Evolutionary conservation across 1,140 invertebrate species (phyloP).

Genomic region (Agrypnia vestita): DNA sequence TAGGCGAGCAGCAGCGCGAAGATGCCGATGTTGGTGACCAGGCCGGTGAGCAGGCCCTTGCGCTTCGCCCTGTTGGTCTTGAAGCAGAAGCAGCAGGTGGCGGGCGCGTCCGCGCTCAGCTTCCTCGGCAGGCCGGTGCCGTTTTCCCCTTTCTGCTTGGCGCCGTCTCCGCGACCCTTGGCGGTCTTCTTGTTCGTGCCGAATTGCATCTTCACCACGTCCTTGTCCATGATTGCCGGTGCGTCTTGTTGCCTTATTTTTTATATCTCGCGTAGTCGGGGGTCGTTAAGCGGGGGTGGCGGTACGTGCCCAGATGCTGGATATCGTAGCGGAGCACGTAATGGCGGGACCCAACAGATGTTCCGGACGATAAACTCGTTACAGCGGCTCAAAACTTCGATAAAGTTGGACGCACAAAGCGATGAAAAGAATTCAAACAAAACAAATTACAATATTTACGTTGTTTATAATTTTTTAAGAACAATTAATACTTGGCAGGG

Average conservation of each 20-base stretch:
- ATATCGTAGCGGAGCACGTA: background rate
- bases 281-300: background rate
- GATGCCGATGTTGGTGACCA: slow-evolving; percentile 91
- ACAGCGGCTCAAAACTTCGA: background rate
- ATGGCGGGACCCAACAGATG: background rate
- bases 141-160: slow-evolving; percentile 46
- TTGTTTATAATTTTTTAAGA: too few relatives aligned
- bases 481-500: too few relatives aligned
- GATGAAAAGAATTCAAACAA: too few relatives aligned
- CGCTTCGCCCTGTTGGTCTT: slow-evolving; percentile 78
- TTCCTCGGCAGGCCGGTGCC: slow-evolving; percentile 43
- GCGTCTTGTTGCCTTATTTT: background rate
- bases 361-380: background rate
- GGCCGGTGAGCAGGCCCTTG: slow-evolving; percentile 79
- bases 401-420: too few relatives aligned
- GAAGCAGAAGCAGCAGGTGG: slow-evolving; percentile 78
- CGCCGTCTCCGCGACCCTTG: slow-evolving; percentile 45
- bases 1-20: slow-evolving; percentile 91
- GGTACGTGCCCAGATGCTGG: background rate
- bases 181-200: slow-evolving; percentile 44
- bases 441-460: too few relatives aligned
- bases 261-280: background rate
- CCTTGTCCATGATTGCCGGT: slow-evolving; percentile 35
- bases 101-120: slow-evolving; percentile 54
- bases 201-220: slow-evolving; percentile 54